Percentiles rank a stretch among this genome's conserved stretches.
Evolutionary conservation across 2,888 invertebrate genomes (phyloP).

Genomic region (Apeira syringaria): DNA sequence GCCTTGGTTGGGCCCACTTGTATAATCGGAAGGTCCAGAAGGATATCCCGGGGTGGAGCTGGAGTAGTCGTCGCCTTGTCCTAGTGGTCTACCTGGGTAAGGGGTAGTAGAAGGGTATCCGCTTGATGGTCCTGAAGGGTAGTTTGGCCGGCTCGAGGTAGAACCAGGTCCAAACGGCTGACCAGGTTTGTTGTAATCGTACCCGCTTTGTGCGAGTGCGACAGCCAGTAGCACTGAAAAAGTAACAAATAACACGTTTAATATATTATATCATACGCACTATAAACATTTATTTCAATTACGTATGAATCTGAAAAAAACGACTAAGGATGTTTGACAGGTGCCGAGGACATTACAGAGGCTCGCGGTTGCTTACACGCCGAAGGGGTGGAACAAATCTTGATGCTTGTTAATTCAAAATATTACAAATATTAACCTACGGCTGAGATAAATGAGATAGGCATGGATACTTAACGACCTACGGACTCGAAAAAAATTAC

Average conservation of each 20-base stretch:
- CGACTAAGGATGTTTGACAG: too few species aligned
- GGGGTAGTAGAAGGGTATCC: slow-evolving; percentile 55
- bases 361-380: too few species aligned
- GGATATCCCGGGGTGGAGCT: slow-evolving; percentile 57
- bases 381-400: too few species aligned
- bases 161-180: slow-evolving; percentile 77
- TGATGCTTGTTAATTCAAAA: too few species aligned
- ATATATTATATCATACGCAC: too few species aligned
- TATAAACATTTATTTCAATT: too few species aligned
- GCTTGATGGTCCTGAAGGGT: slow-evolving; percentile 44
- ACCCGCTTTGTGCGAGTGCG: slow-evolving; percentile 85
- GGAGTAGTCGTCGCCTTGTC: slow-evolving; percentile 37
- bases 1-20: slow-evolving; percentile 48
- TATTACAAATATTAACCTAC: too few species aligned
- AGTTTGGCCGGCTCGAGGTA: slow-evolving; percentile 22
- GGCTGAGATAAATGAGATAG: too few species aligned
- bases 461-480: too few species aligned
- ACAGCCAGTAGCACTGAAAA: slow-evolving; percentile 70
- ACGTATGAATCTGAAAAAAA: too few species aligned
- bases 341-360: too few species aligned
- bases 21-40: slow-evolving; percentile 49
- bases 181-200: slow-evolving; percentile 88
- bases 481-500: too few species aligned
- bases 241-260: slow-evolving; percentile 31
- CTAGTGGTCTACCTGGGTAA: slow-evolving; percentile 48